These are phyloP conservation scores for Myrmecophaga tridactyla DNA, from an alignment of 2,113 vertebrate genomes.

Conservation along the genomic window DNA sequence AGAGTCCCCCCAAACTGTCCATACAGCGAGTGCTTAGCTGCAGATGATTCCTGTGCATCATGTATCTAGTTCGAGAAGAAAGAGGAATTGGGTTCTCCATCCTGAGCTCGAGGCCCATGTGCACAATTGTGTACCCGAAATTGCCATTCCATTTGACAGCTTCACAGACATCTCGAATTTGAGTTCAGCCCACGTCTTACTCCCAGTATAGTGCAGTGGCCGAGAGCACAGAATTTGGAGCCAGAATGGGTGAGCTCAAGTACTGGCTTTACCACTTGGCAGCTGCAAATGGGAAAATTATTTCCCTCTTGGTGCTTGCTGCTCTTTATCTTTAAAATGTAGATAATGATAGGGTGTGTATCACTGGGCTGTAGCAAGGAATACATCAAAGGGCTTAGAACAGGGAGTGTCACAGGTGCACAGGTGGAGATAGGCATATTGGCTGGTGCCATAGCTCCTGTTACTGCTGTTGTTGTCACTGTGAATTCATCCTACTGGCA, in stretches of 20 bases:
- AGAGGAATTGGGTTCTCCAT: background rate
- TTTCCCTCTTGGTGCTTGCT: background rate
- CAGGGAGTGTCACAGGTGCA: too few species aligned
- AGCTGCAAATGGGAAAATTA: background rate
- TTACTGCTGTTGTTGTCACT: background rate
- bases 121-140: background rate
- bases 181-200: background rate
- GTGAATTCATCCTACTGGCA: background rate
- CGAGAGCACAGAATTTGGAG: background rate
- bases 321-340: background rate
- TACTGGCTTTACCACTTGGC: background rate
- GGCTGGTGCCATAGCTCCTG: too few species aligned
- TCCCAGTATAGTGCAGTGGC: background rate
- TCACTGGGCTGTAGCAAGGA: too few species aligned
- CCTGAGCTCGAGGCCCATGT: background rate
- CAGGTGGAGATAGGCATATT: too few species aligned
- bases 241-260: background rate
- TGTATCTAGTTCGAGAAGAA: background rate
- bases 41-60: background rate
- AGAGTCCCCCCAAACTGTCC: background rate
- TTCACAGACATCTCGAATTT: background rate
- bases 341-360: background rate
- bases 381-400: background rate
- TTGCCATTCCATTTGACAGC: background rate
- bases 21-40: background rate